phyloP scores from a whole-genome alignment of 2,113 vertebrate species.

The Petroica traversi region DNA sequence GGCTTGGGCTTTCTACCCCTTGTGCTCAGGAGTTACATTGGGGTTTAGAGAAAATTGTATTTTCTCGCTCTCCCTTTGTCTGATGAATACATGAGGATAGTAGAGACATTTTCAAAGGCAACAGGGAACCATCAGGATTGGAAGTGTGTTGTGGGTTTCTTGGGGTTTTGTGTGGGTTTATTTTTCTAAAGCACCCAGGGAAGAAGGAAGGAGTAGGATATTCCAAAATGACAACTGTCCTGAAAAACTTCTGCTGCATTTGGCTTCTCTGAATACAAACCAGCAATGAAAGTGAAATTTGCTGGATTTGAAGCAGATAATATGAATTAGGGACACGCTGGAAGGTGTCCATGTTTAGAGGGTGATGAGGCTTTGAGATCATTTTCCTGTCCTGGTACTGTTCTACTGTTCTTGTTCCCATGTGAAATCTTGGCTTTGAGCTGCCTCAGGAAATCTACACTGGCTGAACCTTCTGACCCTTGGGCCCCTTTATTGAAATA shows the following conservation, averaged over 20 bases:
- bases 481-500: neutral
- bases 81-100: neutral
- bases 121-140: neutral
- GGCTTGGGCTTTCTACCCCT: neutral
- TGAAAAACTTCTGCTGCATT: neutral
- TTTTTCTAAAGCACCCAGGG: neutral
- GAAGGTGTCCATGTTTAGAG: neutral
- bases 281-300: neutral
- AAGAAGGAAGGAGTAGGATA: neutral
- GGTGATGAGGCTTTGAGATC: neutral
- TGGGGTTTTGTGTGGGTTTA: fast-evolving
- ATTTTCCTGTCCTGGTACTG: neutral
- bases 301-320: neutral
- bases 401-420: neutral
- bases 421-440: neutral
- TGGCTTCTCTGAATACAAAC: neutral
- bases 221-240: neutral
- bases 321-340: neutral
- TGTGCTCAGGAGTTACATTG: neutral
- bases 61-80: neutral
- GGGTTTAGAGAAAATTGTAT: neutral
- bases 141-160: neutral
- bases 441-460: neutral
- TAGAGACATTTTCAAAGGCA: neutral
- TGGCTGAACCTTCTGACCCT: neutral